A percentile compares a stretch with the other conserved stretches of the same genome.
Evolutionary conservation across 2,888 invertebrate species (phyloP).

Genomic region (Phyllotreta striolata): DNA sequence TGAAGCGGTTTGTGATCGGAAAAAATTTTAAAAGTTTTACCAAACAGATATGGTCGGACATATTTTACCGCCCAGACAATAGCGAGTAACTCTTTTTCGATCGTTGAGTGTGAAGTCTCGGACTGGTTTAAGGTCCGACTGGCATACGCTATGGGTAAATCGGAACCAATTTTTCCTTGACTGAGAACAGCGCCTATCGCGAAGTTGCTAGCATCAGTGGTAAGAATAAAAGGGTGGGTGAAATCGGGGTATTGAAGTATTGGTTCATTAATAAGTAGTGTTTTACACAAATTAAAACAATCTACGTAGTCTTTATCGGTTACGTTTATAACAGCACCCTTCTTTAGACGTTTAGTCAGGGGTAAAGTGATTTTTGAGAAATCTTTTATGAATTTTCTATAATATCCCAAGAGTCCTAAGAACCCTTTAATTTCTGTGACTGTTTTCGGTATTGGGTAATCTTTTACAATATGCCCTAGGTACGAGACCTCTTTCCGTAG

Average conservation of each 20-base stretch:
- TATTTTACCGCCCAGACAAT: too few species aligned
- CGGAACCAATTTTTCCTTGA: slow-evolving; percentile 46
- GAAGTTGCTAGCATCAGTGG: slow-evolving; percentile 54
- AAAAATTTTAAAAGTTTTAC: too few species aligned
- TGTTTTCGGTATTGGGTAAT: slow-evolving; percentile 23
- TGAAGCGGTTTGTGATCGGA: too few species aligned
- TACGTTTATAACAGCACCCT: too few species aligned
- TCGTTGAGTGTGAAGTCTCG: too few species aligned
- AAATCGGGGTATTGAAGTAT: slow-evolving; percentile 51
- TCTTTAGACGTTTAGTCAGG: too few species aligned
- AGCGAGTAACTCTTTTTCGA: too few species aligned
- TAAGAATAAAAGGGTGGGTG: slow-evolving; percentile 48
- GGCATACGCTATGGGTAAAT: slow-evolving; percentile 55
- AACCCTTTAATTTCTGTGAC: slow-evolving; percentile 19
- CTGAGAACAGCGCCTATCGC: slow-evolving; percentile 42
- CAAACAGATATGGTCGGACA: too few species aligned
- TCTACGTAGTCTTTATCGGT: too few species aligned
- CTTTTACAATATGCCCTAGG: neutral
- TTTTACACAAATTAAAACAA: slow-evolving; percentile 38
- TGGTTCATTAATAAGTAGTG: slow-evolving; percentile 35
- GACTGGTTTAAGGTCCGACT: slow-evolving; percentile 49
- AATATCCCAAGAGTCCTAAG: slow-evolving; percentile 12
- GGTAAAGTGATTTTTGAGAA: too few species aligned
- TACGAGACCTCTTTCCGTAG: too few species aligned
- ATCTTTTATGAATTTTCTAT: too few species aligned